Base-by-base conservation (phyloP, 2,797 vertebrate species). In the Acrossocheilus wenchowensis region DNA sequence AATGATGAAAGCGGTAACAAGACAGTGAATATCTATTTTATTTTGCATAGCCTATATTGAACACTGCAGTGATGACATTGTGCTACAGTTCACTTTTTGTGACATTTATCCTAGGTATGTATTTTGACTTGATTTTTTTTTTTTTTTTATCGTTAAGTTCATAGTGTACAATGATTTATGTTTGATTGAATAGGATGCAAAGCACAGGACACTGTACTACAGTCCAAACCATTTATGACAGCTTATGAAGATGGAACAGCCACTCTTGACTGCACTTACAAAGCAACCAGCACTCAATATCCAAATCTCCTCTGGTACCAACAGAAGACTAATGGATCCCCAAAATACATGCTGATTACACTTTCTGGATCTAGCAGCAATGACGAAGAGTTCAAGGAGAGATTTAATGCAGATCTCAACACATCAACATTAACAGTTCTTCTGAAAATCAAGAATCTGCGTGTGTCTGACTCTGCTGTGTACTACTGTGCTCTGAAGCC, bases 281-380 rank as follows among this genome's bases (percentile, higher is more conserved):
- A 82, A 82, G 23, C 81, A 45, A 23, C 69, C 3, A 62, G 69
- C 17, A 73, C 68, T 73, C 50, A 83, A 26, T 83, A 26, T 43
- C 69, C 81, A 60, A 43, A 15, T 73, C 81, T 73, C 8, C 6
- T 73, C 81, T 73, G 81, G 81, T 83, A 83, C 71, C 69, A 83
- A 73, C 81, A 73, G 34, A 83, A 57, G n/a, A 43, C 52, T 34
- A 83, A 83, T 23, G 17, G 23, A 45, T 73, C 7, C 3, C 68
- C 68, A 14, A 60, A 72, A 60, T 83, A 73, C 68, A 83, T 83
- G 81, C 69, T 73, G 36, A 83, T 26, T 0, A 60, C 3, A 60
- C 17, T 7, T 83, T 73, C 52, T 60, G 68, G 69, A 43, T 73
- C 81, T 30, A 8, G 23, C 10, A 21, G 30, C 23, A 60, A 57